Percentiles rank a stretch among this genome's conserved stretches.
Evolutionary conservation across 30 jellyfish, hydroid and myxozoan genomes (phyloP).

Genomic region (Pelagia noctiluca): DNA sequence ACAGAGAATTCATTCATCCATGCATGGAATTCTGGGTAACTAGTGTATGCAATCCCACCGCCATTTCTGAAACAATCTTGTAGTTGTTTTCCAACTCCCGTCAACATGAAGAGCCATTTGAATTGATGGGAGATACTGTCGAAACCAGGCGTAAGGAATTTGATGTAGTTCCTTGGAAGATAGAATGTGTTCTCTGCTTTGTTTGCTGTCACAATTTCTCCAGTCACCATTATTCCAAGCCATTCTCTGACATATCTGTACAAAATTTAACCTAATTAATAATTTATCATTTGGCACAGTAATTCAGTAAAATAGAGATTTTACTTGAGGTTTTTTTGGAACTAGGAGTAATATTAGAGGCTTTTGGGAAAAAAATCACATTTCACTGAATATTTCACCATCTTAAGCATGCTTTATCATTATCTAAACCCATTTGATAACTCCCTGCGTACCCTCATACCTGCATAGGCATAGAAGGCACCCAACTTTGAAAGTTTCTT

Average conservation of each 20-base stretch:
- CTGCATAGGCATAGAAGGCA: too few species aligned
- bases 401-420: too few species aligned
- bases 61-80: slow-evolving; percentile 40
- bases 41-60: slow-evolving; percentile 57
- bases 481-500: too few species aligned
- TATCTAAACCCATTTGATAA: too few species aligned
- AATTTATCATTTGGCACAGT: too few species aligned
- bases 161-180: slow-evolving; percentile 23
- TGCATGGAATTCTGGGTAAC: slow-evolving; percentile 56
- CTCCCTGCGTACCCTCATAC: too few species aligned
- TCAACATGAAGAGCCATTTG: slow-evolving; percentile 59
- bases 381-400: too few species aligned
- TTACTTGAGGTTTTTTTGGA: too few species aligned
- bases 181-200: slow-evolving; percentile 21
- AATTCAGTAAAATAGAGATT: too few species aligned
- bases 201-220: slow-evolving; percentile 44
- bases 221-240: slow-evolving; percentile 77
- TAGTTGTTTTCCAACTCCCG: slow-evolving; percentile 32
- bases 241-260: slow-evolving; percentile 67
- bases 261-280: too few species aligned
- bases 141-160: slow-evolving; percentile 53
- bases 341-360: not conserved
- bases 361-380: not conserved
- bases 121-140: slow-evolving; percentile 64
- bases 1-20: slow-evolving; percentile 70